A percentile compares a stretch with the other conserved stretches of the same genome.
phyloP scores from a whole-genome alignment of 64 coral and sea anemone species.

The Pocillopora verrucosa region DNA sequence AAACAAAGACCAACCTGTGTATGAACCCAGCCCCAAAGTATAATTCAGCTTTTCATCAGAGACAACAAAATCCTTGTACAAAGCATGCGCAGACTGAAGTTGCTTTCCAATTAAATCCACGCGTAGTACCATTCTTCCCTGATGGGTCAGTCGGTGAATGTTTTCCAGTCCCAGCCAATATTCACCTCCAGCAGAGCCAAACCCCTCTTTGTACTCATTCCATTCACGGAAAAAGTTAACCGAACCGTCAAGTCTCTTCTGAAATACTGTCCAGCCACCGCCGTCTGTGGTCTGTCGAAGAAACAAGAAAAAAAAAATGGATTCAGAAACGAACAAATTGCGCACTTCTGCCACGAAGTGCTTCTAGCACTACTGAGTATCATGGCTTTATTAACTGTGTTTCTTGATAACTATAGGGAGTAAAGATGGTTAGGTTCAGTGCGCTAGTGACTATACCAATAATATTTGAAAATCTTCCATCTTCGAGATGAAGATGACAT shows the following conservation, averaged over 20 bases:
- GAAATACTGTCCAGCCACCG: constrained; percentile 54
- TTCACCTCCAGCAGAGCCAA: constrained; percentile 32
- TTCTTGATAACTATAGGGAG: too few relatives aligned
- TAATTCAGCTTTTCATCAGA: constrained; percentile 38
- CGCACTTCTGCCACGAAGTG: too few relatives aligned
- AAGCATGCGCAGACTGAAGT: constrained; percentile 2
- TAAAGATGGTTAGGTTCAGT: too few relatives aligned
- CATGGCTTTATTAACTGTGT: too few relatives aligned
- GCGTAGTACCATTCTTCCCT: not conserved
- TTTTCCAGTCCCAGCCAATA: constrained; percentile 53
- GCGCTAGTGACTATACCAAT: too few relatives aligned
- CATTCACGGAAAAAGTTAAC: constrained; percentile 43
- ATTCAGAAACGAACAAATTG: not conserved
- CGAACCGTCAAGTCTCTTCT: constrained; percentile 33
- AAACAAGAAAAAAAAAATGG: not conserved
- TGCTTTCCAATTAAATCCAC: constrained; percentile 31
- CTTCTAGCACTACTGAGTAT: too few relatives aligned
- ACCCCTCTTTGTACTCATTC: constrained; percentile 57
- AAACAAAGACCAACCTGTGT: not conserved
- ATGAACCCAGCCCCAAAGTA: constrained; percentile 6
- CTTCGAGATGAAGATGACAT: too few relatives aligned
- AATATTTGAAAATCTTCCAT: too few relatives aligned
- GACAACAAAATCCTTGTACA: constrained; percentile 34
- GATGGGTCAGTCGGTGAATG: constrained; percentile 27
- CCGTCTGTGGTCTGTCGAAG: constrained; percentile 10